These are phyloP conservation scores for Cephus cinctus DNA, from an alignment of 1,140 invertebrate species.

Conservation along the genomic window DNA sequence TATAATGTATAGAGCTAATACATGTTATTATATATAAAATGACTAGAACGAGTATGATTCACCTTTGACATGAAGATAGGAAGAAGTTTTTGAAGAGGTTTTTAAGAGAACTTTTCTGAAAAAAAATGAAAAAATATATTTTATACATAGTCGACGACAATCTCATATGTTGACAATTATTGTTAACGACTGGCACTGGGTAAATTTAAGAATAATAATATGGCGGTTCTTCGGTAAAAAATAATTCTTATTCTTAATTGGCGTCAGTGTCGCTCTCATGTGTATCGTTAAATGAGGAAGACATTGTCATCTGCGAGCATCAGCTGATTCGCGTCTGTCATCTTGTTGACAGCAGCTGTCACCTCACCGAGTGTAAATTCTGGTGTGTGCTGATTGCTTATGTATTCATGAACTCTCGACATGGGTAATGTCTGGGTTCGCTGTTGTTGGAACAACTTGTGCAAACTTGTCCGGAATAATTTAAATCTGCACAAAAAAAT, in stretches of 20 bases:
- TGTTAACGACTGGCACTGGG: no score
- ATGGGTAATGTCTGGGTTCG: slow-evolving; percentile 68
- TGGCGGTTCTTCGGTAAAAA: no score
- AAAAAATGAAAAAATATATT: no score
- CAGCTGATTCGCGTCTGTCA: slow-evolving; percentile 89
- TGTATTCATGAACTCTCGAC: slow-evolving; percentile 58
- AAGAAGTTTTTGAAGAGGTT: no score
- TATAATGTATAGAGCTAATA: slow-evolving; percentile 36
- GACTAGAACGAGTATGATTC: no score
- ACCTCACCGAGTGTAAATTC: slow-evolving; percentile 75
- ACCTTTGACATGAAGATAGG: no score
- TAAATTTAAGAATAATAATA: no score
- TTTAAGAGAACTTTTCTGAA: no score
- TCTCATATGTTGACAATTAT: no score
- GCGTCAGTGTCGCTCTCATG: no score
- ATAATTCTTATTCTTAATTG: no score
- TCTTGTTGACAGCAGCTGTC: slow-evolving; percentile 71
- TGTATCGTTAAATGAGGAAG: slow-evolving; percentile 87
- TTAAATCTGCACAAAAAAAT: slow-evolving; percentile 55
- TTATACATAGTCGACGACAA: no score
- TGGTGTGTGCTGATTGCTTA: slow-evolving; percentile 62
- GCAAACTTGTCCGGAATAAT: slow-evolving; percentile 65
- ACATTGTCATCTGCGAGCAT: slow-evolving; percentile 88
- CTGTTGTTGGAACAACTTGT: slow-evolving; percentile 68
- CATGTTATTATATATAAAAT: slow-evolving; percentile 38